A percentile compares a stretch with the other conserved stretches of the same genome.
phyloP scores from a whole-genome alignment of 2,113 vertebrate genomes.

The Thermophis baileyi region DNA sequence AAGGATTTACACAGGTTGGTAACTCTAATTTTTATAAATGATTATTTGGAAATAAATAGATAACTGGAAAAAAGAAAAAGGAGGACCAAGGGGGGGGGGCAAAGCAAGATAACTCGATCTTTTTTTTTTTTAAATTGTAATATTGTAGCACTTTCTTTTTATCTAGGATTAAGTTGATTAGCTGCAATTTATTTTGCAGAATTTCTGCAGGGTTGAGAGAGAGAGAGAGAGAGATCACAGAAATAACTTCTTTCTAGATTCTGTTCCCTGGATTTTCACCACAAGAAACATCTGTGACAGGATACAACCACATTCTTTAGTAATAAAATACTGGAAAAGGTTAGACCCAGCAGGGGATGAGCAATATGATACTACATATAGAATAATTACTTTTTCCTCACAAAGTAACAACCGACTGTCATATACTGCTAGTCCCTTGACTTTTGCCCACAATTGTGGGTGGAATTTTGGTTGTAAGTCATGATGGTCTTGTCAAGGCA shows the following conservation, averaged over 20 bases:
- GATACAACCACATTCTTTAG: neutral
- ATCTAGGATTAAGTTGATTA: constrained; percentile 38
- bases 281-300: constrained; percentile 5
- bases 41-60: constrained; percentile 23
- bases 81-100: neutral
- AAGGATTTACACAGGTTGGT: constrained; percentile 49
- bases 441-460: neutral
- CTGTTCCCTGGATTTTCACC: constrained; percentile 15
- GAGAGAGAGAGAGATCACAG: neutral
- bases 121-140: constrained; percentile 1
- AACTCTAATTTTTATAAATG: constrained; percentile 51
- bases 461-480: neutral
- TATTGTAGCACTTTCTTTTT: constrained; percentile 33
- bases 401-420: neutral
- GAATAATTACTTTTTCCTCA: neutral
- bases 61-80: constrained; percentile 21
- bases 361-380: neutral
- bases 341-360: neutral
- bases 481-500: neutral
- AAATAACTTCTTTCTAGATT: neutral
- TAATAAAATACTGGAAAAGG: neutral
- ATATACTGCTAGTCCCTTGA: neutral
- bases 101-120: constrained; percentile 33
- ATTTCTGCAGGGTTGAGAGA: neutral
- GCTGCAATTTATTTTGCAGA: constrained; percentile 19